Evolutionary conservation across 2,888 invertebrate genomes (phyloP).

Genomic region (Sialis lutaria): DNA sequence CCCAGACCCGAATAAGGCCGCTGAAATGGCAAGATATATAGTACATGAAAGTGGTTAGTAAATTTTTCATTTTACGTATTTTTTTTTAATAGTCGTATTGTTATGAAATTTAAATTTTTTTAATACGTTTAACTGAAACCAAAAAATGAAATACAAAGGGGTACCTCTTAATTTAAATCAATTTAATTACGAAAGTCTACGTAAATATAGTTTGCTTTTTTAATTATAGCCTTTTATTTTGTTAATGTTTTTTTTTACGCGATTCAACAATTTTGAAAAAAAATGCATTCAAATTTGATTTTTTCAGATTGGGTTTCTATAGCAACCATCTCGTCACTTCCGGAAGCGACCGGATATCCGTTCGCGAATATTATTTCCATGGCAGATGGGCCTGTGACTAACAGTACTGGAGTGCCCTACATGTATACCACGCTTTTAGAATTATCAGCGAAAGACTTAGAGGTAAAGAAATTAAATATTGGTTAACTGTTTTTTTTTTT

Average conservation of each 20-base stretch:
- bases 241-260: too few relatives aligned
- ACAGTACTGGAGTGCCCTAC: conserved; percentile 56
- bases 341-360: conserved; percentile 42
- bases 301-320: conserved; percentile 52
- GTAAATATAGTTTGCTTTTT: too few relatives aligned
- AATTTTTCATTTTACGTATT: not conserved
- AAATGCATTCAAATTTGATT: conserved; percentile 5
- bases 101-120: not conserved
- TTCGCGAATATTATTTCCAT: conserved; percentile 52
- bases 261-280: too few relatives aligned
- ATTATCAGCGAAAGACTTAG: conserved; percentile 45
- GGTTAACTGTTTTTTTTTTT: too few relatives aligned
- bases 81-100: not conserved
- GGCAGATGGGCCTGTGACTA: conserved; percentile 46
- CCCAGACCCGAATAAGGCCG: conserved; percentile 40
- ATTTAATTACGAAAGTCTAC: too few relatives aligned
- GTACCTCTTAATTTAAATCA: too few relatives aligned
- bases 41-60: conserved; percentile 47
- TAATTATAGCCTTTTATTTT: too few relatives aligned
- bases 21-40: conserved; percentile 54
- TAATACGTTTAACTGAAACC: too few relatives aligned
- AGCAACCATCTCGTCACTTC: conserved; percentile 46
- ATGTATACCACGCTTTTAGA: conserved; percentile 57
- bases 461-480: conserved; percentile 34
- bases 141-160: too few relatives aligned